Evolutionary conservation across 2,113 vertebrate genomes (phyloP).

Genomic region (Actenoides lindsayi): DNA sequence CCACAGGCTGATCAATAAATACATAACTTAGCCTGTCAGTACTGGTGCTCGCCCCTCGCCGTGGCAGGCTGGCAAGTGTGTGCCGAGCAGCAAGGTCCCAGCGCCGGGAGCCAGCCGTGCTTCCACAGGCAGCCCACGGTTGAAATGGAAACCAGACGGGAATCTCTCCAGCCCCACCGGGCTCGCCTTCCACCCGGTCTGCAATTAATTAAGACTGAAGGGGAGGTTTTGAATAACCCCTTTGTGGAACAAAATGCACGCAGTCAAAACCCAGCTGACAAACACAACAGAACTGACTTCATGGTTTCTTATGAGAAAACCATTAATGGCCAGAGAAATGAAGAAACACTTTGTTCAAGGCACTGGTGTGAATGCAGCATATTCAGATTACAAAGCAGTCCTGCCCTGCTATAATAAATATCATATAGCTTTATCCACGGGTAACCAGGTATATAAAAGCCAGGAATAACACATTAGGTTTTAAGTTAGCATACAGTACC

Average conservation of each 20-base stretch:
- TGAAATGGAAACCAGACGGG: constrained; percentile 68
- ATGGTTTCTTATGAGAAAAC: constrained; percentile 65
- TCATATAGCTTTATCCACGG: background rate
- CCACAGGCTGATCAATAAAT: background rate
- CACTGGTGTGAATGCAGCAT: constrained; percentile 35
- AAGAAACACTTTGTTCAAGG: constrained; percentile 73
- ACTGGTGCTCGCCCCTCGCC: background rate
- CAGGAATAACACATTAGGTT: constrained; percentile 70
- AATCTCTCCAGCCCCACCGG: constrained; percentile 40
- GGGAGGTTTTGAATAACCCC: constrained; percentile 73
- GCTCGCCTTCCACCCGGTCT: constrained; percentile 59
- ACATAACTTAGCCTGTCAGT: background rate
- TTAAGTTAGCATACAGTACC: background rate
- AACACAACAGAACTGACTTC: constrained; percentile 70
- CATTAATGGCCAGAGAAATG: constrained; percentile 51
- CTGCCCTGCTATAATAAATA: constrained; percentile 42
- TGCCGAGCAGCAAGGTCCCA: background rate
- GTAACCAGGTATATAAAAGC: constrained; percentile 37
- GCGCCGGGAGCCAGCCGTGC: background rate
- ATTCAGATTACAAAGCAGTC: constrained; percentile 67
- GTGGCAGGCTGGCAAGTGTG: background rate
- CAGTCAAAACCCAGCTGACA: constrained; percentile 66
- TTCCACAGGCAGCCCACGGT: background rate
- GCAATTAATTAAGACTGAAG: constrained; percentile 73
- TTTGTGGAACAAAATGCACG: constrained; percentile 71